These are phyloP conservation scores for Hermaeophaga mercurialis DNA, from an alignment of 2,888 invertebrate genomes.

Conservation along the genomic window DNA sequence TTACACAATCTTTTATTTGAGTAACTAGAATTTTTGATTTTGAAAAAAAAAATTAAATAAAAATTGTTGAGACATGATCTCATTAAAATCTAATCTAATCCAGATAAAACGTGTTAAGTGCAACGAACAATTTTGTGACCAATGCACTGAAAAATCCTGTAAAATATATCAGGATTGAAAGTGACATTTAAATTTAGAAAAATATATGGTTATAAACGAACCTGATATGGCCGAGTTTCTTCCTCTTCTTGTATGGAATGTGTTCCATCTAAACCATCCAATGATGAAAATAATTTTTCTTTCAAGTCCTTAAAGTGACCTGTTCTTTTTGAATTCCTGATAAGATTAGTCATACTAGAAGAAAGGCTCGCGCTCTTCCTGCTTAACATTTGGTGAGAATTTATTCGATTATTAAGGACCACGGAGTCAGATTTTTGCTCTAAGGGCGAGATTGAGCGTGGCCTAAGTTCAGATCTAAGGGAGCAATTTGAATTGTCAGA, in stretches of 20 bases:
- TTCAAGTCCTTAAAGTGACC: slow-evolving; percentile 64
- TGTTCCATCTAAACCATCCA: slow-evolving; percentile 63
- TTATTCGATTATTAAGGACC: slow-evolving; percentile 51
- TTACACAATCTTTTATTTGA: too few species aligned
- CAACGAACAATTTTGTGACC: too few species aligned
- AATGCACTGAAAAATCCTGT: too few species aligned
- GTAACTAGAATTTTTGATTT: too few species aligned
- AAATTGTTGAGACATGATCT: too few species aligned
- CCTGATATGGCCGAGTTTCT: slow-evolving; percentile 54
- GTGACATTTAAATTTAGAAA: too few species aligned
- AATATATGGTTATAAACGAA: background rate
- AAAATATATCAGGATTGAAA: too few species aligned
- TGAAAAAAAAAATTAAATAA: too few species aligned
- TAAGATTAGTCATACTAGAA: slow-evolving; percentile 56
- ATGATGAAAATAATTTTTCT: slow-evolving; percentile 63
- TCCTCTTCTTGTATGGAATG: slow-evolving; percentile 53
- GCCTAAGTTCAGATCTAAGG: slow-evolving; percentile 44
- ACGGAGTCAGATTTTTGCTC: slow-evolving; percentile 56
- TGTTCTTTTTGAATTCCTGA: slow-evolving; percentile 53
- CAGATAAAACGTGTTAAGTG: too few species aligned
- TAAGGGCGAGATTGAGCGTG: slow-evolving; percentile 55
- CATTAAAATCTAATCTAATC: too few species aligned
- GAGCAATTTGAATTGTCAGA: slow-evolving; percentile 20
- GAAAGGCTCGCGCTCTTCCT: slow-evolving; percentile 51
- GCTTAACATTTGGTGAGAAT: slow-evolving; percentile 41